These are phyloP conservation scores for Electrophaes corylata DNA, from an alignment of 2,888 invertebrate genomes.

Conservation along the genomic window DNA sequence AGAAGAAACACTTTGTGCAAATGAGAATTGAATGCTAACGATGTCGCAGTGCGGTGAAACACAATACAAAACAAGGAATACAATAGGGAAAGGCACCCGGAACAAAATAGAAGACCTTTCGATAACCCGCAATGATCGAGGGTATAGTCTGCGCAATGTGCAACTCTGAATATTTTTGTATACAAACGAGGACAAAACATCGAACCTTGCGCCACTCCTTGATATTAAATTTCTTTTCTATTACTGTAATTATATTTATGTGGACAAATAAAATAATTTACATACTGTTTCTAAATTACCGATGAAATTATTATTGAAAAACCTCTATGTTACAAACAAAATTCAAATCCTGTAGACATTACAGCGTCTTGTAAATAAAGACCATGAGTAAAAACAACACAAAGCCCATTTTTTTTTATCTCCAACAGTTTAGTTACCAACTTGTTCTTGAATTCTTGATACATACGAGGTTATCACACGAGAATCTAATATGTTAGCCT, in stretches of 20 bases:
- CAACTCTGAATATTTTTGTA: constrained; percentile 20
- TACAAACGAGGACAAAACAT: constrained; percentile 5
- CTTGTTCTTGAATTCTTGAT: constrained; percentile 15
- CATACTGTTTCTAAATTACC: neutral
- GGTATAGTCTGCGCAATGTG: constrained; percentile 10
- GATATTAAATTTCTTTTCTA: neutral
- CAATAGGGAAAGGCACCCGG: constrained; percentile 43
- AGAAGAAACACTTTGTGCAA: constrained; percentile 34
- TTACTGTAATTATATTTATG: neutral
- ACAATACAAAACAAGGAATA: constrained; percentile 38
- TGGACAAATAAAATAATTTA: too few relatives aligned
- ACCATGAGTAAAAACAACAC: neutral
- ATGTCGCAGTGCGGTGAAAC: constrained; percentile 50
- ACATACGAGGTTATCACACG: constrained; percentile 32
- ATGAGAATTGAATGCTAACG: constrained; percentile 43
- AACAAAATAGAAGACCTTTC: constrained; percentile 26
- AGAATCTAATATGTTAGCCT: constrained; percentile 34
- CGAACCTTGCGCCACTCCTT: constrained; percentile 4
- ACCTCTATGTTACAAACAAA: too few relatives aligned
- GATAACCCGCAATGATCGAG: constrained; percentile 25
- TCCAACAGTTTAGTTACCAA: constrained; percentile 13
- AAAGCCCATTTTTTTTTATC: neutral
- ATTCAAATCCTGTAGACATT: neutral
- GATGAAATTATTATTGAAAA: neutral
- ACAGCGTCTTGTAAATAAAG: neutral